These are phyloP conservation scores for Enteromius argenteus DNA, from an alignment of 2,797 vertebrate species.

Conservation along the genomic window DNA sequence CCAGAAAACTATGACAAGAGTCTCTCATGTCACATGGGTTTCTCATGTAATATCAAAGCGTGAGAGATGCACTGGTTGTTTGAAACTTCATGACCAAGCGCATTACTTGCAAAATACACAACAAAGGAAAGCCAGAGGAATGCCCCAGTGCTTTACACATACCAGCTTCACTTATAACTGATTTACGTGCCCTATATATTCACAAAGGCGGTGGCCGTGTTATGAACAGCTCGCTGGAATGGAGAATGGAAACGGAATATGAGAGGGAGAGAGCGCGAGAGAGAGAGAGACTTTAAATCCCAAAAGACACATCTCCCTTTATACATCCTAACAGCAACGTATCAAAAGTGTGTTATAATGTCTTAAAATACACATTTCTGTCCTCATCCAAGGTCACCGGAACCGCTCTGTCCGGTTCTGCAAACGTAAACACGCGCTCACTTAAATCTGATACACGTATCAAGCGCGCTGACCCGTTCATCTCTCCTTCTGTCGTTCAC, in stretches of 20 bases:
- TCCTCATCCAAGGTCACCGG: slow-evolving; percentile 52
- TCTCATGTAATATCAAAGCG: slow-evolving; percentile 6
- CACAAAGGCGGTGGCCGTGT: slow-evolving; percentile 34
- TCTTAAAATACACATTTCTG: neutral
- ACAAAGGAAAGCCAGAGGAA: neutral
- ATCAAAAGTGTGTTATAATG: neutral
- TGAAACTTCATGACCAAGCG: slow-evolving; percentile 13
- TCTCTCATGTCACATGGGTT: neutral
- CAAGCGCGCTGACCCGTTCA: slow-evolving; percentile 15
- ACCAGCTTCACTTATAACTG: slow-evolving; percentile 3
- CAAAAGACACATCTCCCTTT: neutral
- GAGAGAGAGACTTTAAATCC: neutral
- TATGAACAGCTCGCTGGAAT: slow-evolving; percentile 28
- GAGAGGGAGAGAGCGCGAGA: neutral
- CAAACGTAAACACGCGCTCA: slow-evolving; percentile 30
- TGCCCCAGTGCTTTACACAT: neutral
- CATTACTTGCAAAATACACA: neutral
- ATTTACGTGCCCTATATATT: slow-evolving; percentile 43
- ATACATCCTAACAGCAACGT: neutral
- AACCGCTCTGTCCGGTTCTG: neutral
- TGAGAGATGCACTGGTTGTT: neutral
- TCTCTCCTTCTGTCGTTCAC: neutral
- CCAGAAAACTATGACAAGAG: neutral
- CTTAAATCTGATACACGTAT: slow-evolving; percentile 25
- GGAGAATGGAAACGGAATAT: slow-evolving; percentile 30